Percentiles rank a stretch among this genome's conserved stretches.
Conservation (phyloP, 2,113 vertebrate species). For the Entosphenus tridentatus region DNA sequence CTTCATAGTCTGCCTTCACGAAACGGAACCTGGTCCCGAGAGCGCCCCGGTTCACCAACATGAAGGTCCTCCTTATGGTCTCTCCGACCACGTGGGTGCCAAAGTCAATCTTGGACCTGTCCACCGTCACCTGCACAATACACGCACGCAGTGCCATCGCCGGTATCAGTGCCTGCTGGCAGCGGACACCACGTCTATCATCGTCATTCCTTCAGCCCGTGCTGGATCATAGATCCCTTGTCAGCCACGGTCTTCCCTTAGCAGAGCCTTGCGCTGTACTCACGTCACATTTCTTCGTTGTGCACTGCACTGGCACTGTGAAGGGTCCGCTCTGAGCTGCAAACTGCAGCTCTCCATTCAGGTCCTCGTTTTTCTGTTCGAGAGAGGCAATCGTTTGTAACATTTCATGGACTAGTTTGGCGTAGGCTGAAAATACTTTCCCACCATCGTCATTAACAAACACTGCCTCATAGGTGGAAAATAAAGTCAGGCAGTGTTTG, state of each 20-base stretch:
- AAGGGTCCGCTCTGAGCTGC: conserved; percentile 38
- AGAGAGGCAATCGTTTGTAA: conserved; percentile 6
- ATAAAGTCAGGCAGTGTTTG: too few species aligned
- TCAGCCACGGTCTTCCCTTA: too few species aligned
- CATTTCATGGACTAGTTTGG: too few species aligned
- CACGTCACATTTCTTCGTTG: conserved; percentile 51
- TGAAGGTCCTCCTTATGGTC: conserved; percentile 38
- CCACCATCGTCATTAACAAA: too few species aligned
- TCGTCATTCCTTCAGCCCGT: too few species aligned
- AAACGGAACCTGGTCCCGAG: conserved; percentile 30
- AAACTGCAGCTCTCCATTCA: conserved; percentile 51
- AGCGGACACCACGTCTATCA: too few species aligned
- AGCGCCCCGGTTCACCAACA: conserved; percentile 50
- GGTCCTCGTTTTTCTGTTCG: conserved; percentile 39
- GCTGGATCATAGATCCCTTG: too few species aligned
- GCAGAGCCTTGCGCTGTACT: conserved; percentile 15
- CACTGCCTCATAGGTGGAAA: too few species aligned
- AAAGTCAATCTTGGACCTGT: conserved; percentile 49
- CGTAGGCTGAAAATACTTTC: too few species aligned
- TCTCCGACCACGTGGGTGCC: conserved; percentile 59
- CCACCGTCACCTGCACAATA: conserved; percentile 38
- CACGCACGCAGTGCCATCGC: too few species aligned
- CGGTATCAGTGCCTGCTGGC: too few species aligned
- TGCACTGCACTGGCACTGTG: conserved; percentile 45
- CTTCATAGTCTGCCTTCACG: neutral